phyloP scores from a whole-genome alignment of 2,797 vertebrate species.

The Cossypha dichroa region DNA sequence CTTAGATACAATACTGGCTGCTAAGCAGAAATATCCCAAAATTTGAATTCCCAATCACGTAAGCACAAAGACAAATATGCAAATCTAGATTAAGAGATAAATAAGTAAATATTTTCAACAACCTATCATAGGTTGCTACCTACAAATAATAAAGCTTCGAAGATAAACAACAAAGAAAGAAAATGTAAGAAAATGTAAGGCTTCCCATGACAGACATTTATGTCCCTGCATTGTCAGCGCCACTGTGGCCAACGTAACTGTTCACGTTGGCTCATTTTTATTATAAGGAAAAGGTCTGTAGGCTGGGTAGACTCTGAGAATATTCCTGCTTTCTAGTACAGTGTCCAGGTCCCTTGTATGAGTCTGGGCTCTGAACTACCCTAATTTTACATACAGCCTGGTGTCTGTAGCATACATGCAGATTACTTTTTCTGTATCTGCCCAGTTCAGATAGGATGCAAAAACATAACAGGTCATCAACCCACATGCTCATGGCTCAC shows the following conservation, averaged over 20 bases:
- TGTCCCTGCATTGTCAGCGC: background rate
- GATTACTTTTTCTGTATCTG: background rate
- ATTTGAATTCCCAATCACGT: background rate
- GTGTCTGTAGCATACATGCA: background rate
- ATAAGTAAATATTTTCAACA: background rate
- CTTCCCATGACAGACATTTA: background rate
- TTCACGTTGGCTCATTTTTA: background rate
- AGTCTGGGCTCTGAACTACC: background rate
- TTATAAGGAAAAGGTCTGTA: background rate
- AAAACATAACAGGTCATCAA: background rate
- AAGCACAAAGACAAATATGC: background rate
- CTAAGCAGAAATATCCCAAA: background rate
- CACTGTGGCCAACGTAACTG: background rate
- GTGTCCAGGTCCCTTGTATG: background rate
- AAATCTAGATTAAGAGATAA: background rate
- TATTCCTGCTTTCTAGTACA: background rate
- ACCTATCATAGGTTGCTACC: background rate
- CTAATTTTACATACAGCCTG: background rate
- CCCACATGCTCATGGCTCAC: background rate
- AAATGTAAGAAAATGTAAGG: background rate
- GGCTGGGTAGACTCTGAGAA: background rate
- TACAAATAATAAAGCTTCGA: background rate
- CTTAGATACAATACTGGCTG: background rate
- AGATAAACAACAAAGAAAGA: background rate
- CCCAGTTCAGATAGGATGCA: background rate